These are phyloP conservation scores for Trichosurus vulpecula DNA, from an alignment of 2,797 vertebrate species.

Conservation along the genomic window DNA sequence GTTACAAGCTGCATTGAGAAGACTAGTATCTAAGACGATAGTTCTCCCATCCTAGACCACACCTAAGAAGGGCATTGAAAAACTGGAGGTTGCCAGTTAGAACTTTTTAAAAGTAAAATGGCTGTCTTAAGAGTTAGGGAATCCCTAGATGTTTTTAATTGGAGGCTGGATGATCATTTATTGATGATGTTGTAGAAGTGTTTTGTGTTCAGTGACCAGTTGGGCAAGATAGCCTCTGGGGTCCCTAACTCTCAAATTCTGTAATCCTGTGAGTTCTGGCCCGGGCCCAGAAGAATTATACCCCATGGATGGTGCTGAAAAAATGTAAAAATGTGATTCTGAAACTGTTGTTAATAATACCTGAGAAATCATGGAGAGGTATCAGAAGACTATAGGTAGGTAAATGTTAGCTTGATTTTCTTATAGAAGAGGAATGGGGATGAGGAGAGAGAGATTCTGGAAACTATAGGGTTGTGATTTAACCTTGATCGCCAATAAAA, in stretches of 20 bases:
- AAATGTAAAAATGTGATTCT: not conserved
- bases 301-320: not conserved
- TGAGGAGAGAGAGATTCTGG: not conserved
- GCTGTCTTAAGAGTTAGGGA: not conserved
- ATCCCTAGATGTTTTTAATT: not conserved
- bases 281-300: not conserved
- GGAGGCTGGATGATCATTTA: not conserved
- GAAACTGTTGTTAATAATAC: not conserved
- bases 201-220: not conserved
- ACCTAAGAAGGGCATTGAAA: not conserved
- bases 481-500: not conserved
- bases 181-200: not conserved
- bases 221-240: not conserved
- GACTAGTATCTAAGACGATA: not conserved
- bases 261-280: not conserved
- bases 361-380: not conserved
- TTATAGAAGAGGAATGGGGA: not conserved
- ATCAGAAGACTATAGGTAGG: not conserved
- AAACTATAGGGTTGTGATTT: not conserved
- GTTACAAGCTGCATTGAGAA: not conserved
- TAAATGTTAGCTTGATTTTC: not conserved
- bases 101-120: not conserved
- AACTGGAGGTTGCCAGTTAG: not conserved
- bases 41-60: not conserved
- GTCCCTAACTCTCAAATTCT: not conserved